Evolutionary conservation across 1,140 invertebrate genomes (phyloP).

Genomic region (Lepidurus packardi): DNA sequence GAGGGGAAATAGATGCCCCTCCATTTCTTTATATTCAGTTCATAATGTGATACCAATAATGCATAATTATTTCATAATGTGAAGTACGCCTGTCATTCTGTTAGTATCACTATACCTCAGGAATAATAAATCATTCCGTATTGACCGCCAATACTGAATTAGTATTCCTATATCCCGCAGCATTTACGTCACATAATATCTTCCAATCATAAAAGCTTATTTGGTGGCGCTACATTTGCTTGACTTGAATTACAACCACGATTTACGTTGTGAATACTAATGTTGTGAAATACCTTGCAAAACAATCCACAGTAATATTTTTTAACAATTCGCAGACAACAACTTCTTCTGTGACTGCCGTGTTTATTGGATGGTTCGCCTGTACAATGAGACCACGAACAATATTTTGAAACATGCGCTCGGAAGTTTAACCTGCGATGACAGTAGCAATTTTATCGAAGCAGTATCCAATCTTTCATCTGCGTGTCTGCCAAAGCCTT

Average conservation of each 20-base stretch:
- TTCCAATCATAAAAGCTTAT: background rate
- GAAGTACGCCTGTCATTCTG: too few species aligned
- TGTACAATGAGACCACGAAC: background rate
- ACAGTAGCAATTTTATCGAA: constrained; percentile 1
- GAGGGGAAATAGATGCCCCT: too few species aligned
- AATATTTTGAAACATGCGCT: background rate
- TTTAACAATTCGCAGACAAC: background rate
- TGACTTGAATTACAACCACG: background rate
- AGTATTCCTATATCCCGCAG: background rate
- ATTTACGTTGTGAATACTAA: background rate
- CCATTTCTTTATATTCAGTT: too few species aligned
- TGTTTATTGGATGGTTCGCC: constrained; percentile 10
- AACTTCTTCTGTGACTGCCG: constrained; percentile 21
- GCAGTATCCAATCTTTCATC: background rate
- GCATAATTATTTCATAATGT: too few species aligned
- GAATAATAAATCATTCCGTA: too few species aligned
- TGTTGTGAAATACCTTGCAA: background rate
- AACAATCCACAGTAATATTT: background rate
- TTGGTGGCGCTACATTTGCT: background rate
- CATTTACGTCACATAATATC: background rate
- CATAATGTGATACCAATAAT: too few species aligned
- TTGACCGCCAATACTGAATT: background rate
- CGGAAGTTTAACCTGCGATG: background rate
- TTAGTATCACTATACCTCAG: too few species aligned
- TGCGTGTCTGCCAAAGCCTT: background rate